These are phyloP conservation scores for Priocnemis perturbator DNA, from an alignment of 2,888 invertebrate genomes.

Conservation along the genomic window DNA sequence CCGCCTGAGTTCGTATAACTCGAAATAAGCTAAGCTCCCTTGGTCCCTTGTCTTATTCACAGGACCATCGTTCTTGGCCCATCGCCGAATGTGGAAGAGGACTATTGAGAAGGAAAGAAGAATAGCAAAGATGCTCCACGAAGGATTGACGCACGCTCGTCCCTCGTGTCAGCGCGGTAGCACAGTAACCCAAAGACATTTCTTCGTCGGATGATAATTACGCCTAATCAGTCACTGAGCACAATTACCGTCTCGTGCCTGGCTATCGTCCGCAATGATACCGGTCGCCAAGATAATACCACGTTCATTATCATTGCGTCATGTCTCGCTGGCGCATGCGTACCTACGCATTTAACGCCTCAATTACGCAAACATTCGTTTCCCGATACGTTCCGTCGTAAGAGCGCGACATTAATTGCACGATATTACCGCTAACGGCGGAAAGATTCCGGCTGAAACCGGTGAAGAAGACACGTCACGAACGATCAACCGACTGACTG, in stretches of 20 bases:
- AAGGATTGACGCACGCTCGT: no score
- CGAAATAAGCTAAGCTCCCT: no score
- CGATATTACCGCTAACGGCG: conserved; percentile 10
- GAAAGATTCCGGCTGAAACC: neutral
- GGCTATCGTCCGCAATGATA: conserved; percentile 48
- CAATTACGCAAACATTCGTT: conserved; percentile 46
- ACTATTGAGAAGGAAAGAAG: no score
- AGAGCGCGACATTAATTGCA: conserved; percentile 42
- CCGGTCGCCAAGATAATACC: conserved; percentile 46
- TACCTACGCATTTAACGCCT: conserved; percentile 32
- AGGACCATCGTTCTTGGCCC: no score
- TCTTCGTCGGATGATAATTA: conserved; percentile 52
- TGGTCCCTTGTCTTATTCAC: no score
- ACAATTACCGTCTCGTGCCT: conserved; percentile 42
- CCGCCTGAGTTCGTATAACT: neutral
- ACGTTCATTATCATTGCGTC: conserved; percentile 55
- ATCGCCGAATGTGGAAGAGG: no score
- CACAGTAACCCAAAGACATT: conserved; percentile 47
- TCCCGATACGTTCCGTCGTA: conserved; percentile 25
- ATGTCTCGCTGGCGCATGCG: conserved; percentile 41
- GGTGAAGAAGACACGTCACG: neutral
- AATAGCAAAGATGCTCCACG: no score
- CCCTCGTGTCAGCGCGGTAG: conserved; percentile 12
- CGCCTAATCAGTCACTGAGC: conserved; percentile 47
- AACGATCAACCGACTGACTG: no score